Evolutionary conservation across 2,888 invertebrate genomes (phyloP).

Genomic region (Clanis bilineata): DNA sequence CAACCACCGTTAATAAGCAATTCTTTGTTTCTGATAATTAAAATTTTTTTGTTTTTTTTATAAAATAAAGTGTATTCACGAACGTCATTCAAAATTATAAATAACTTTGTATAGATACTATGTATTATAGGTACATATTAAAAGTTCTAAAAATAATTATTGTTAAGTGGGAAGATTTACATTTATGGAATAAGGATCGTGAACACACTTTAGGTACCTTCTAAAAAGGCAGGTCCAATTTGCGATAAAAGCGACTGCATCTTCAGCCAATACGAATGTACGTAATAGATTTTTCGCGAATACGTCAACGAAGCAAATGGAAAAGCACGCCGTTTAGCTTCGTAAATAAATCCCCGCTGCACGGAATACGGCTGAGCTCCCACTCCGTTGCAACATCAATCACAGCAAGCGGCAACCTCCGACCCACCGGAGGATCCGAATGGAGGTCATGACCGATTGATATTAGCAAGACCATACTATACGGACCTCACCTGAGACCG

Average conservation of each 20-base stretch:
- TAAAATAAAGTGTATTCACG: too few species aligned
- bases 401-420: conserved; percentile 30
- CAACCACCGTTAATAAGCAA: background rate
- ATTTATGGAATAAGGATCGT: too few species aligned
- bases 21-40: background rate
- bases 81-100: too few species aligned
- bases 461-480: conserved; percentile 31
- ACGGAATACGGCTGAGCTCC: conserved; percentile 32
- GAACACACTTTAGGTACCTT: too few species aligned
- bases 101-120: too few species aligned
- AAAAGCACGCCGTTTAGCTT: conserved; percentile 18
- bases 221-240: too few species aligned
- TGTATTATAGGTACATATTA: too few species aligned
- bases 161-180: too few species aligned
- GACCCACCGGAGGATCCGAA: conserved; percentile 29
- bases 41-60: background rate
- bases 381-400: conserved; percentile 32
- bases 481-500: conserved; percentile 27
- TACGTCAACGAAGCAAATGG: conserved; percentile 4
- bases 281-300: background rate
- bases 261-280: background rate
- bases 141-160: too few species aligned
- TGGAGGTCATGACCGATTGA: conserved; percentile 35
- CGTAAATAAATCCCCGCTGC: conserved; percentile 34
- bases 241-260: background rate